A percentile compares a stretch with the other conserved stretches of the same genome.
Conservation (phyloP, 2,797 vertebrate species). For the Brotula barbata region DNA sequence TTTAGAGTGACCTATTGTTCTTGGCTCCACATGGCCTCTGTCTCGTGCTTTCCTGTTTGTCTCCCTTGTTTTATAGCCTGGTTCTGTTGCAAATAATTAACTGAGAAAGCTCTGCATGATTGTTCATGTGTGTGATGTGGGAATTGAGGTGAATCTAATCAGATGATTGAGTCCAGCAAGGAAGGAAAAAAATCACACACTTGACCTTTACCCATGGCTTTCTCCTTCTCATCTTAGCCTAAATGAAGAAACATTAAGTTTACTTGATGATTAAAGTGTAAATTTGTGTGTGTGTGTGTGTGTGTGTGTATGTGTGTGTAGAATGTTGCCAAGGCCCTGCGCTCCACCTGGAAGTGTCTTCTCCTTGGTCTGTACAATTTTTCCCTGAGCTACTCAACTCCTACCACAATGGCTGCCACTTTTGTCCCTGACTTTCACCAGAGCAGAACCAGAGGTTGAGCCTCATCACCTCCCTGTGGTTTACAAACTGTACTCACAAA, state of each 20-base stretch:
- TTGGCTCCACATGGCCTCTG: background rate
- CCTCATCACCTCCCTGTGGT: background rate
- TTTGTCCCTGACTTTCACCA: conserved; percentile 77
- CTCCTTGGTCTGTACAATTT: conserved; percentile 88
- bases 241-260: background rate
- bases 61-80: background rate
- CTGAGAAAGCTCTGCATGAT: background rate
- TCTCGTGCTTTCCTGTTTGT: conserved; percentile 2
- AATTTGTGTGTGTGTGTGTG: background rate
- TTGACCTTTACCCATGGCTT: background rate
- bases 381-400: conserved; percentile 83
- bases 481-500: background rate
- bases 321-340: conserved; percentile 88
- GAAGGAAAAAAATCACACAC: background rate
- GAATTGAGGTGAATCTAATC: background rate
- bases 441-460: conserved; percentile 40
- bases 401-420: conserved; percentile 77
- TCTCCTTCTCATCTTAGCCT: background rate
- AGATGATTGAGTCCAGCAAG: background rate
- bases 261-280: background rate
- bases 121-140: background rate
- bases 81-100: conserved; percentile 14
- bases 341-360: conserved; percentile 88
- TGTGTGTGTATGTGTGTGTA: conserved; percentile 60
- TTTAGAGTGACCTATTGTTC: conserved; percentile 51